Conservation (phyloP, 2,797 vertebrate genomes). For the Tokudaia muenninki region DNA sequence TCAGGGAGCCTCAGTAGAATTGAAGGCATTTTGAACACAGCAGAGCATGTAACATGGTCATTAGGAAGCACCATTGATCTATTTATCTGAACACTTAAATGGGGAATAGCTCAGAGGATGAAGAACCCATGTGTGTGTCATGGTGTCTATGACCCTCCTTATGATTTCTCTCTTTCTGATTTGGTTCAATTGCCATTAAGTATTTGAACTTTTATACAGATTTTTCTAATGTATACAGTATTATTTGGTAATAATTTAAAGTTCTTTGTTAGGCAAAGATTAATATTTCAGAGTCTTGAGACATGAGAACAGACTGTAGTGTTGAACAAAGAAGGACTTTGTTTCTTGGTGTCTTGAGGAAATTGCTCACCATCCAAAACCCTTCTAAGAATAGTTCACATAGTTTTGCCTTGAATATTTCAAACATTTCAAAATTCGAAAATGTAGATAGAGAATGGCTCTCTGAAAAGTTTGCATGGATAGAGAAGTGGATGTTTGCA, state of each 20-base stretch:
- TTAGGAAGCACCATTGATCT: constrained; percentile 69
- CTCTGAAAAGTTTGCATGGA: background rate
- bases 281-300: background rate
- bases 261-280: background rate
- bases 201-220: constrained; percentile 30
- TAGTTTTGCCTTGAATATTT: background rate
- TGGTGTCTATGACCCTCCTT: background rate
- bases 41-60: constrained; percentile 73
- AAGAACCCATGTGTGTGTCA: background rate
- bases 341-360: background rate
- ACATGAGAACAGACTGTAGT: background rate
- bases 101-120: constrained; percentile 46
- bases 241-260: constrained; percentile 40
- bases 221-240: constrained; percentile 9
- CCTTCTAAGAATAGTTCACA: background rate
- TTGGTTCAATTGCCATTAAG: constrained; percentile 54
- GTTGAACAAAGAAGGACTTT: background rate
- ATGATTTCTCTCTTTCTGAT: background rate
- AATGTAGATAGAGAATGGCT: background rate
- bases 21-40: constrained; percentile 81
- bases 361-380: constrained; percentile 19
- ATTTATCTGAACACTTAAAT: constrained; percentile 70
- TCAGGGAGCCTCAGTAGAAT: constrained; percentile 70
- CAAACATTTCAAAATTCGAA: constrained; percentile 34
- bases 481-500: constrained; percentile 10